Evolutionary conservation across 2,888 invertebrate species (phyloP).

Genomic region (Tachina grossa): DNA sequence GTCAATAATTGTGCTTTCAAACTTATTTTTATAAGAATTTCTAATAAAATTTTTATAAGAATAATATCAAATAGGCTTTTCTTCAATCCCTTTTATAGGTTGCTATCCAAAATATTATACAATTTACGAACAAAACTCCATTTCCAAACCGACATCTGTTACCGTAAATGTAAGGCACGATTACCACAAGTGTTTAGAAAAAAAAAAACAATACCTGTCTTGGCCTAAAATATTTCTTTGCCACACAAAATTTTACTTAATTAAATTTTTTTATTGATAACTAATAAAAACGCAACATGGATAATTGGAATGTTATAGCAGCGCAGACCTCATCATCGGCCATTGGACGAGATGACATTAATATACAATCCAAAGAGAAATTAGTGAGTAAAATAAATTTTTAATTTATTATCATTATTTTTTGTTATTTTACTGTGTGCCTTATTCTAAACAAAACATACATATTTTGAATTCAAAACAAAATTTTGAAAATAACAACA

Average conservation of each 20-base stretch:
- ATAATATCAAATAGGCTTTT: conserved; percentile 63
- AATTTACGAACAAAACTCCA: conserved; percentile 40
- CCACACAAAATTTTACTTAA: conserved; percentile 41
- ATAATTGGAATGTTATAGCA: conserved; percentile 89
- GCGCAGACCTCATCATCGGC: conserved; percentile 85
- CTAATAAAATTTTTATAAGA: conserved; percentile 55
- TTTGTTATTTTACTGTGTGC: conserved; percentile 22
- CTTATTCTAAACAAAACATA: conserved; percentile 67
- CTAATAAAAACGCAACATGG: conserved; percentile 83
- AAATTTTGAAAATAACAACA: conserved; percentile 57
- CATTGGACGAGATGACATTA: conserved; percentile 87
- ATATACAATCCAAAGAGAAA: conserved; percentile 78
- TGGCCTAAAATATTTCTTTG: conserved; percentile 29
- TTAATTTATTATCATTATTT: conserved; percentile 19
- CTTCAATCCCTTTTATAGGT: conserved; percentile 62
- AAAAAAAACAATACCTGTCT: conserved; percentile 50
- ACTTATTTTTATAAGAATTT: conserved; percentile 57
- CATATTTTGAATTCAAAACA: conserved; percentile 44
- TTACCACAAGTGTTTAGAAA: conserved; percentile 37
- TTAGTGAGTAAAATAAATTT: conserved; percentile 77
- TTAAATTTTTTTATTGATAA: conserved; percentile 38
- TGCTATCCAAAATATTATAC: conserved; percentile 24
- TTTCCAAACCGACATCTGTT: conserved; percentile 41
- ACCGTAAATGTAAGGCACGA: conserved; percentile 41
- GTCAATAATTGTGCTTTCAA: conserved; percentile 26